Percentiles rank a stretch among this genome's conserved stretches.
Evolutionary conservation across 2,888 invertebrate species (phyloP).

Genomic region (Malthinus seriepunctatus): DNA sequence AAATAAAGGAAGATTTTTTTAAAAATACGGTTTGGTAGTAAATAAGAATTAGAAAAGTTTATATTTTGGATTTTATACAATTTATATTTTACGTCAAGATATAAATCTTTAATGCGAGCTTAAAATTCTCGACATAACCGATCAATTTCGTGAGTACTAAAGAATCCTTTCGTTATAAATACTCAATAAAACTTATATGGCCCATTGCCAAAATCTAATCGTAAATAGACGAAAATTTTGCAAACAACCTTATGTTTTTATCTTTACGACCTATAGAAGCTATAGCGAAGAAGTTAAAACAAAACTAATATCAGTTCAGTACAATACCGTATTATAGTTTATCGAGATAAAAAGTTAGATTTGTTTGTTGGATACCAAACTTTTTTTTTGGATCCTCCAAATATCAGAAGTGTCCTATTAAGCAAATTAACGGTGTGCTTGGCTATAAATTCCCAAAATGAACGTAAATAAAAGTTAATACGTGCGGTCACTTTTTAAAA

Average conservation of each 20-base stretch:
- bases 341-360: too few species aligned
- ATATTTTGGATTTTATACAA: too few species aligned
- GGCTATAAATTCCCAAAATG: conserved; percentile 19
- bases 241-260: conserved; percentile 12
- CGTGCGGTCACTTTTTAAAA: conserved; percentile 41
- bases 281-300: neutral
- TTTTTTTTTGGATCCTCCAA: too few species aligned
- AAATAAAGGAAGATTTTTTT: too few species aligned
- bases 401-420: too few species aligned
- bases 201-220: conserved; percentile 16
- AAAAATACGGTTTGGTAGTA: too few species aligned
- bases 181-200: conserved; percentile 20
- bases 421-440: conserved; percentile 17
- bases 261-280: conserved; percentile 7
- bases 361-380: too few species aligned
- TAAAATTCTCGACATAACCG: too few species aligned
- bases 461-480: conserved; percentile 43
- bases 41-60: too few species aligned
- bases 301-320: neutral
- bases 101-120: too few species aligned
- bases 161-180: conserved; percentile 13
- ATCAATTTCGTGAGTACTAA: neutral
- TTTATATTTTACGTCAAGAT: too few species aligned
- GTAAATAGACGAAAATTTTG: conserved; percentile 16
- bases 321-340: too few species aligned